Evolutionary conservation across 1,140 invertebrate species (phyloP).

Genomic region (Luehdorfia chinensis): DNA sequence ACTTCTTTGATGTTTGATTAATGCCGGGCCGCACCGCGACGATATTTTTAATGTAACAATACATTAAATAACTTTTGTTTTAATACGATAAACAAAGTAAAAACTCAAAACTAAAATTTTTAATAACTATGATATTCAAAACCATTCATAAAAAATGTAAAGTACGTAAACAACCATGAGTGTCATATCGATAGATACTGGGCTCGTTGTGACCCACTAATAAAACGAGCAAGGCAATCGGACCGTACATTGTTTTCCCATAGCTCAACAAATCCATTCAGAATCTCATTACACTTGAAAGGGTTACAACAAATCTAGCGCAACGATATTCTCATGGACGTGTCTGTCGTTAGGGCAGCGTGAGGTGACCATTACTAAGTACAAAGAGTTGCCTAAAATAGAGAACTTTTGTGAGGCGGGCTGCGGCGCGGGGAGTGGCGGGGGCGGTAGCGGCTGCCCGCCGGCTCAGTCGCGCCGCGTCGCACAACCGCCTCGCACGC

Average conservation of each 20-base stretch:
- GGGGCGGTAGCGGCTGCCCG: slow-evolving; percentile 66
- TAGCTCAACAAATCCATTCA: slow-evolving; percentile 67
- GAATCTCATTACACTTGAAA: slow-evolving; percentile 72
- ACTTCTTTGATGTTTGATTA: slow-evolving; percentile 15
- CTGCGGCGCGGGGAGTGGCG: slow-evolving; percentile 44
- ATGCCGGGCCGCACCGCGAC: too few species aligned
- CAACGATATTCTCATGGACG: slow-evolving; percentile 71
- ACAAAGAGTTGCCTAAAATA: slow-evolving; percentile 77
- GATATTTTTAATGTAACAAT: too few species aligned
- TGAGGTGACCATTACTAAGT: slow-evolving; percentile 74
- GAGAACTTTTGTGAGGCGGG: slow-evolving; percentile 70
- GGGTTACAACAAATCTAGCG: slow-evolving; percentile 67
- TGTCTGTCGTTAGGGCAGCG: slow-evolving; percentile 71
- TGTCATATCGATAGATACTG: neutral
- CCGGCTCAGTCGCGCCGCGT: slow-evolving; percentile 70
- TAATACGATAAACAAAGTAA: too few species aligned
- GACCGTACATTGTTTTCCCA: slow-evolving; percentile 62
- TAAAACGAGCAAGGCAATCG: slow-evolving; percentile 52
- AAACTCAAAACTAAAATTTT: too few species aligned
- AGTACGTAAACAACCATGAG: neutral
- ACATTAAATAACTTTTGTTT: too few species aligned
- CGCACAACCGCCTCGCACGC: slow-evolving; percentile 65
- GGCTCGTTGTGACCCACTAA: slow-evolving; percentile 56
- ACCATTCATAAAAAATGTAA: too few species aligned
- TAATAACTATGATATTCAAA: too few species aligned